Evolutionary conservation across 1,140 invertebrate genomes (phyloP).

Genomic region (Ylistrum balloti): DNA sequence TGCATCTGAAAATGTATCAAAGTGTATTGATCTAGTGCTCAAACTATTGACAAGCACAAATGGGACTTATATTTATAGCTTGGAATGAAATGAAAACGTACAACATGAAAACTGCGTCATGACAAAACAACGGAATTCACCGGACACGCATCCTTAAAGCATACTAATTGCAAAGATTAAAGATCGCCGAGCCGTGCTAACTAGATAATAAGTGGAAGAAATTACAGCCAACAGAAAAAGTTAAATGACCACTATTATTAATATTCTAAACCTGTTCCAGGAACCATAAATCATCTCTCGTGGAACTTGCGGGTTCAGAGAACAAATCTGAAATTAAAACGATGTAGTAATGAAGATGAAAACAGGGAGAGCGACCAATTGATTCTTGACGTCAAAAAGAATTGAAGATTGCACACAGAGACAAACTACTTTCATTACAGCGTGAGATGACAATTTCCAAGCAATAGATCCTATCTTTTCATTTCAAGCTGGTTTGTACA

Average conservation of each 20-base stretch:
- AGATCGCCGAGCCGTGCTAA: conserved; percentile 30
- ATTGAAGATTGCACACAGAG: neutral
- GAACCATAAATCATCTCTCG: neutral
- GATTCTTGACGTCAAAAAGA: conserved; percentile 2
- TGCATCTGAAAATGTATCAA: no score
- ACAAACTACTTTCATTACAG: conserved; percentile 15
- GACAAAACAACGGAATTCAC: neutral
- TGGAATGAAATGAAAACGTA: neutral
- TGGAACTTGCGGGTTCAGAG: neutral
- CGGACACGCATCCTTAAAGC: neutral
- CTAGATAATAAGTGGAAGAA: conserved; percentile 35
- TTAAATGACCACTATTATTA: conserved; percentile 21
- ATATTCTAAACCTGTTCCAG: conserved; percentile 26
- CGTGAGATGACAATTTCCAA: neutral
- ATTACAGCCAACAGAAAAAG: neutral
- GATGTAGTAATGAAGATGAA: neutral
- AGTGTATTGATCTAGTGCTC: no score
- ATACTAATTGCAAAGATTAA: neutral
- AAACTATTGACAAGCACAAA: no score
- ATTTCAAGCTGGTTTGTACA: no score
- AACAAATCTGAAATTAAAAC: conserved; percentile 30
- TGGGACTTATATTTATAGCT: neutral
- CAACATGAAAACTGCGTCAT: neutral
- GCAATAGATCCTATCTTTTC: neutral
- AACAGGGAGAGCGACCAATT: neutral